phyloP scores from a whole-genome alignment of 2,113 vertebrate species.

The Motacilla tschutschensis region DNA sequence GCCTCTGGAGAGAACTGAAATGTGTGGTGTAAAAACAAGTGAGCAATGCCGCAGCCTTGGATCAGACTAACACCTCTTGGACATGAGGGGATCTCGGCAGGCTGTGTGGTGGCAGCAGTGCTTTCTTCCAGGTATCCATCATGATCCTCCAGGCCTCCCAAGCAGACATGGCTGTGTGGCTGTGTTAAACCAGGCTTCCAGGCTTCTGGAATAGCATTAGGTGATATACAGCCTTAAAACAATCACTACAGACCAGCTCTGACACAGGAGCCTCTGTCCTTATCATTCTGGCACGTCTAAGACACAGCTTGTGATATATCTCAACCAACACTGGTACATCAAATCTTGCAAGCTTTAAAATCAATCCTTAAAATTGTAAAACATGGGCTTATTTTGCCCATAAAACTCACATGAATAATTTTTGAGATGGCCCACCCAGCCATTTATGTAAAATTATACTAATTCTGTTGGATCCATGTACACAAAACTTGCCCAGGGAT shows the following conservation, averaged over 20 bases:
- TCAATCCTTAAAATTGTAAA: not conserved
- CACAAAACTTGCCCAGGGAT: not conserved
- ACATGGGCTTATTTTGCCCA: not conserved
- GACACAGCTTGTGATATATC: not conserved
- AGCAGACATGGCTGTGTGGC: not conserved
- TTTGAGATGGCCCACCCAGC: not conserved
- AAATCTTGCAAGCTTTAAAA: not conserved
- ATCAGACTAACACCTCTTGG: not conserved
- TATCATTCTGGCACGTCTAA: rapidly evolving
- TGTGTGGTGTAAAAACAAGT: not conserved
- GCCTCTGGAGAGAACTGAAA: not conserved
- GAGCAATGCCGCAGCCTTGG: not conserved
- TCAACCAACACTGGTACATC: not conserved
- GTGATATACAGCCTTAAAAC: not conserved
- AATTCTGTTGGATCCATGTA: not conserved
- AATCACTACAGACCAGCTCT: not conserved
- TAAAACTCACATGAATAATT: not conserved
- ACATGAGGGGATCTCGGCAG: rapidly evolving
- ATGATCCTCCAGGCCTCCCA: not conserved
- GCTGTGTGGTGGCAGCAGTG: not conserved
- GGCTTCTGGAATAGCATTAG: not conserved
- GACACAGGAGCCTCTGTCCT: not conserved
- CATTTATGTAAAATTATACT: not conserved
- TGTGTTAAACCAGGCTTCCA: not conserved
- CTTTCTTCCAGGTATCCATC: not conserved